These are phyloP conservation scores for Phaethon lepturus DNA, from an alignment of 2,113 vertebrate species.

Conservation along the genomic window DNA sequence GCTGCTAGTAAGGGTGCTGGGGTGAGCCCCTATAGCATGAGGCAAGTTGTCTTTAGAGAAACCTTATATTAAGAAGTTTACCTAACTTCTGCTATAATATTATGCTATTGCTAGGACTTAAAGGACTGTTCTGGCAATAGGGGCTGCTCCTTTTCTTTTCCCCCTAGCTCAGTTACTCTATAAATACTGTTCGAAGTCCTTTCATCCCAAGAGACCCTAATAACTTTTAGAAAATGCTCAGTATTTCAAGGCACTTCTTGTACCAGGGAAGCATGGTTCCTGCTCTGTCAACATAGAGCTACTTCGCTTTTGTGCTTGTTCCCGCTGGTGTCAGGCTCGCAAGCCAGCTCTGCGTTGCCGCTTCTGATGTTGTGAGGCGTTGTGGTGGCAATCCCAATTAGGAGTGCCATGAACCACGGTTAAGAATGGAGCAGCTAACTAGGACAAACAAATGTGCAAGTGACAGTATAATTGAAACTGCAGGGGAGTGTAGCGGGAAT, in stretches of 20 bases:
- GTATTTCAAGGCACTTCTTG: background rate
- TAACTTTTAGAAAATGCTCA: background rate
- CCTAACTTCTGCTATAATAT: background rate
- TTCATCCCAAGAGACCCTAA: background rate
- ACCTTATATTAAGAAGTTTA: background rate
- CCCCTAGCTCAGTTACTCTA: background rate
- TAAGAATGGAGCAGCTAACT: background rate
- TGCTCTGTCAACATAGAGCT: background rate
- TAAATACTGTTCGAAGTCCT: background rate
- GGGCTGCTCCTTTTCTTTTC: background rate
- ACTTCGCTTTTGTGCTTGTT: rapidly evolving
- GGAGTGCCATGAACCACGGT: background rate
- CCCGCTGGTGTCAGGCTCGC: background rate
- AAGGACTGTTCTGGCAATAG: background rate
- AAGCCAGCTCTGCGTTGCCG: background rate
- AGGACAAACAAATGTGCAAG: background rate
- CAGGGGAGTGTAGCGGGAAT: background rate
- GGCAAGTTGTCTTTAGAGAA: background rate
- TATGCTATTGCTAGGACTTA: background rate
- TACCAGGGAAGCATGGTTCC: background rate
- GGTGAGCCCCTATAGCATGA: background rate
- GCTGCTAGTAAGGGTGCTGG: background rate
- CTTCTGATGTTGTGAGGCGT: background rate
- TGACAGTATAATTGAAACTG: background rate
- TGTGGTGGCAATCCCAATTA: background rate